Conservation (phyloP, 2,113 vertebrate genomes). For the Anoura caudifer region DNA sequence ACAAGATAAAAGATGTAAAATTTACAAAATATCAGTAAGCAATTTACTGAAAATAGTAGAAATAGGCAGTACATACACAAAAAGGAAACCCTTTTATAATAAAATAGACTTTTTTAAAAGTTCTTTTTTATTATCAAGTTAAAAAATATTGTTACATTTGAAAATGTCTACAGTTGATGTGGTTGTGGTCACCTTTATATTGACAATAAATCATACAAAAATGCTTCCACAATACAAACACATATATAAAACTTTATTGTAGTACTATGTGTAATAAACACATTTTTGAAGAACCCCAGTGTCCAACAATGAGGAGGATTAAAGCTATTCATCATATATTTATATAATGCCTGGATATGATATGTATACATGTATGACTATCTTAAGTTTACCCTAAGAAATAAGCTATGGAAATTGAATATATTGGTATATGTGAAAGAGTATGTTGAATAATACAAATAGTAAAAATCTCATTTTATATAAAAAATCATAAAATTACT, state of each 20-base stretch:
- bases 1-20: not conserved
- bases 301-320: not conserved
- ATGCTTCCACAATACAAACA: not conserved
- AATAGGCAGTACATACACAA: not conserved
- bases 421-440: not conserved
- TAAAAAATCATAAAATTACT: not conserved
- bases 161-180: not conserved
- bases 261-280: not conserved
- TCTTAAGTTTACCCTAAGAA: not conserved
- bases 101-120: not conserved
- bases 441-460: not conserved
- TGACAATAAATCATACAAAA: not conserved
- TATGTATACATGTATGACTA: not conserved
- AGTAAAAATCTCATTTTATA: not conserved
- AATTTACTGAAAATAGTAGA: not conserved
- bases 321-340: not conserved
- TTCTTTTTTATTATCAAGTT: not conserved
- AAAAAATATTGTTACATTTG: not conserved
- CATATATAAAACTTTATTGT: not conserved
- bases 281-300: not conserved
- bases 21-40: not conserved
- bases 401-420: not conserved
- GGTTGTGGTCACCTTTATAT: not conserved
- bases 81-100: not conserved
- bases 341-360: not conserved